Conservation (phyloP, 2,888 invertebrate species). For the Chrysopilus asiliformis region DNA sequence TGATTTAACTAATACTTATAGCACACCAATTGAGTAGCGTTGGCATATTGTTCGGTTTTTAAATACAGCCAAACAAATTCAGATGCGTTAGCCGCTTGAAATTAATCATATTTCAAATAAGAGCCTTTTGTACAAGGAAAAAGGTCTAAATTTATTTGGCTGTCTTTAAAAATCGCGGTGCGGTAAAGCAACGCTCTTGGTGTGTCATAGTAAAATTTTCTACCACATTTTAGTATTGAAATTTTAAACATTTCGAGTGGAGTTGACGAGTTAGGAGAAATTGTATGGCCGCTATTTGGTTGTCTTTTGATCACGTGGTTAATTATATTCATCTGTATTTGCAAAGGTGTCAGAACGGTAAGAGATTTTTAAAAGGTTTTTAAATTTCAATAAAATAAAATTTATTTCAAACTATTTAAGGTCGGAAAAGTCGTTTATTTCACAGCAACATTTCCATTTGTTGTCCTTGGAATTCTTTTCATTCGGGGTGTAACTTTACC, state of each 20-base stretch:
- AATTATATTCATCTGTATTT: conserved; percentile 69
- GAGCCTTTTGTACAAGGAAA: conserved; percentile 6
- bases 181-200: too few species aligned
- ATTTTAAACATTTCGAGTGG: conserved; percentile 63
- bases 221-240: conserved; percentile 65
- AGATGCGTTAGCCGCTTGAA: too few species aligned
- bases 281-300: conserved; percentile 69
- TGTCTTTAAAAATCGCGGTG: too few species aligned
- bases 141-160: too few species aligned
- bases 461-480: conserved; percentile 56
- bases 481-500: conserved; percentile 67
- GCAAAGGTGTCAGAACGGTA: conserved; percentile 69
- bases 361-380: conserved; percentile 8
- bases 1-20: too few species aligned
- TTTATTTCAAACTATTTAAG: conserved; percentile 16
- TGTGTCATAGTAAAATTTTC: too few species aligned
- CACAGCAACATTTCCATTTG: conserved; percentile 71
- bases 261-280: conserved; percentile 57
- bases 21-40: too few species aligned
- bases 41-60: too few species aligned
- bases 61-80: too few species aligned
- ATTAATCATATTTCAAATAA: conserved; percentile 7
- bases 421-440: conserved; percentile 56
- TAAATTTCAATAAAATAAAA: not conserved
- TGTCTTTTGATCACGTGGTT: conserved; percentile 67